Evolutionary conservation across 2,113 vertebrate genomes (phyloP).

Genomic region (Hydrolagus affinis): DNA sequence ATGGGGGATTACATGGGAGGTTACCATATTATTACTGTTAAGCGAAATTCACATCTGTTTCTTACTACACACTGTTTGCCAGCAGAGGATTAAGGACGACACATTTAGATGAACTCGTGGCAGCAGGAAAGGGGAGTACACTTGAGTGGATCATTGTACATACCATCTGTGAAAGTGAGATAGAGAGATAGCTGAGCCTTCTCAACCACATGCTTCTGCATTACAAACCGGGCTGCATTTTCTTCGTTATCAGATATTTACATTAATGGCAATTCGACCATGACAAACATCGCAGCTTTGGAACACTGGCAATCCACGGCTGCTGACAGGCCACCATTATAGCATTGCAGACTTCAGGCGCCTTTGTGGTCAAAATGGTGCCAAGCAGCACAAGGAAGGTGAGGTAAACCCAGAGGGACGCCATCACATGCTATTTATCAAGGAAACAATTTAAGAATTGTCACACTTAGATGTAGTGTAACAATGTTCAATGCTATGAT

Average conservation of each 20-base stretch:
- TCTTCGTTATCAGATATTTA: slow-evolving; percentile 35
- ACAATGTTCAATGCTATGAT: slow-evolving; percentile 40
- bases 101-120: too few species aligned
- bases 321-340: slow-evolving; percentile 34
- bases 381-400: slow-evolving; percentile 35
- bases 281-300: slow-evolving; percentile 25
- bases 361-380: slow-evolving; percentile 37
- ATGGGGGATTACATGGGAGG: too few species aligned
- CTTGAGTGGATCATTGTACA: not conserved
- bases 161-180: slow-evolving; percentile 13
- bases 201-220: not conserved
- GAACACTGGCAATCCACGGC: slow-evolving; percentile 36
- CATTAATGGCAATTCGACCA: slow-evolving; percentile 35
- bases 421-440: slow-evolving; percentile 38
- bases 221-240: slow-evolving; percentile 17
- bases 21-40: too few species aligned
- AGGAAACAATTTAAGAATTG: slow-evolving; percentile 37
- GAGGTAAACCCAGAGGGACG: slow-evolving; percentile 35
- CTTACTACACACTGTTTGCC: too few species aligned
- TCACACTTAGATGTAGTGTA: slow-evolving; percentile 39
- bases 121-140: too few species aligned
- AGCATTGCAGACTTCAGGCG: slow-evolving; percentile 40
- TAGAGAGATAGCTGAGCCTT: slow-evolving; percentile 9
- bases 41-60: too few species aligned
- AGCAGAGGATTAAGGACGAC: too few species aligned